Conservation (phyloP, 2,797 vertebrate genomes). For the Chloroceryle inda region DNA sequence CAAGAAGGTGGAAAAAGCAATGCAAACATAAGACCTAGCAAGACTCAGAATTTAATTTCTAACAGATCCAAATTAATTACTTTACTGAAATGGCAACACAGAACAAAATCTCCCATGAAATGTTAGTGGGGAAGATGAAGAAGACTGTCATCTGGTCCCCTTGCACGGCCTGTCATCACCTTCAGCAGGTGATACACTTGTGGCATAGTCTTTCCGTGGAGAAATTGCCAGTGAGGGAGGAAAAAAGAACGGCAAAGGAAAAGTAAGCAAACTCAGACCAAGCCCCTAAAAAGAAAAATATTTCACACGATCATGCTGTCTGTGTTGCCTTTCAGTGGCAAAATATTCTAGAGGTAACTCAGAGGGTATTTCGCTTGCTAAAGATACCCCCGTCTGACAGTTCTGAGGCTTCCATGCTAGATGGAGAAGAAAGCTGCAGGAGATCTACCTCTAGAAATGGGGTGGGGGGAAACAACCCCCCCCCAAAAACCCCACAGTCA, state of each 20-base stretch:
- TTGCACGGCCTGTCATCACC: background rate
- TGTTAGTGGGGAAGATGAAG: background rate
- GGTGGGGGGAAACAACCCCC: too few species aligned
- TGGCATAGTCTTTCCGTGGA: background rate
- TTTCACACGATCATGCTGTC: background rate
- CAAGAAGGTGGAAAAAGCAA: background rate
- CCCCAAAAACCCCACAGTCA: fast-evolving
- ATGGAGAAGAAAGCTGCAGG: background rate
- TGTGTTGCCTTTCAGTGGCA: background rate
- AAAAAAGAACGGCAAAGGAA: background rate
- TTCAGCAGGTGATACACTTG: background rate
- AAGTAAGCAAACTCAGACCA: background rate
- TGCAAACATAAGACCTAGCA: background rate
- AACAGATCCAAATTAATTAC: background rate
- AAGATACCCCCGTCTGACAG: background rate
- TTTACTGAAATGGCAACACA: background rate
- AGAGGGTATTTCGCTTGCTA: background rate
- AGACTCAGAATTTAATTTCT: background rate
- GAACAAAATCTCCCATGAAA: conserved; percentile 20
- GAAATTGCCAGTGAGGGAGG: background rate
- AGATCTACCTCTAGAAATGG: background rate
- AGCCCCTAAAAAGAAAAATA: background rate
- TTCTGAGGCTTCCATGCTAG: background rate
- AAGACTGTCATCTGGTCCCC: background rate
- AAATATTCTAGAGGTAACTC: background rate